Percentiles rank a stretch among this genome's conserved stretches.
Conservation (phyloP, 2,113 vertebrate species). For the Todiramphus saurophagus region DNA sequence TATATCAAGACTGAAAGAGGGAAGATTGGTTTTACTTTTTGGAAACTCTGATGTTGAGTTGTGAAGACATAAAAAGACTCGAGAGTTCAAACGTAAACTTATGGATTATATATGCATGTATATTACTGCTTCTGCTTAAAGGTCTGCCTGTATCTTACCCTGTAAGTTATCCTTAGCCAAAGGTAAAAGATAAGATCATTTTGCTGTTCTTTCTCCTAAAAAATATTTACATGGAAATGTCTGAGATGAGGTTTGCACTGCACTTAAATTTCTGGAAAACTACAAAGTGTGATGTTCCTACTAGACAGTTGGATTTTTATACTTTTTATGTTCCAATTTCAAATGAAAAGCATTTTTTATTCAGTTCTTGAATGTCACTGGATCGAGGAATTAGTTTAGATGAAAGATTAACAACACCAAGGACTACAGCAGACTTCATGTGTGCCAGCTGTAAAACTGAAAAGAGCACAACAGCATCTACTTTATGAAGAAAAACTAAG, state of each 20-base stretch:
- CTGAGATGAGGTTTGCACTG: background rate
- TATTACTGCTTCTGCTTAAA: background rate
- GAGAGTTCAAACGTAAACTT: background rate
- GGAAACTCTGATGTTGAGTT: background rate
- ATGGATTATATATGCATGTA: background rate
- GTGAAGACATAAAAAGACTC: background rate
- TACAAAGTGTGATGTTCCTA: background rate
- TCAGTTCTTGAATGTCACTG: background rate
- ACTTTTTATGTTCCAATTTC: background rate
- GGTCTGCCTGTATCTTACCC: background rate
- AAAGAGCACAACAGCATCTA: background rate
- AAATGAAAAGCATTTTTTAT: background rate
- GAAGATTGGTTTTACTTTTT: background rate
- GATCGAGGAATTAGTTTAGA: slow-evolving; percentile 24
- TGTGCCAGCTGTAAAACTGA: background rate
- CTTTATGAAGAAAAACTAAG: background rate
- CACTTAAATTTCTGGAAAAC: background rate
- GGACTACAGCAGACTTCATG: background rate
- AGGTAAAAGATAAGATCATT: background rate
- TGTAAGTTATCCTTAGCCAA: background rate
- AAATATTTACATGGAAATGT: background rate
- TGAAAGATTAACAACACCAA: background rate
- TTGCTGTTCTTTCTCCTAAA: background rate
- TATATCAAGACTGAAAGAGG: background rate
- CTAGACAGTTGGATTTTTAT: background rate